These are phyloP conservation scores for Panopea generosa DNA, from an alignment of 2,888 invertebrate genomes.

Conservation along the genomic window DNA sequence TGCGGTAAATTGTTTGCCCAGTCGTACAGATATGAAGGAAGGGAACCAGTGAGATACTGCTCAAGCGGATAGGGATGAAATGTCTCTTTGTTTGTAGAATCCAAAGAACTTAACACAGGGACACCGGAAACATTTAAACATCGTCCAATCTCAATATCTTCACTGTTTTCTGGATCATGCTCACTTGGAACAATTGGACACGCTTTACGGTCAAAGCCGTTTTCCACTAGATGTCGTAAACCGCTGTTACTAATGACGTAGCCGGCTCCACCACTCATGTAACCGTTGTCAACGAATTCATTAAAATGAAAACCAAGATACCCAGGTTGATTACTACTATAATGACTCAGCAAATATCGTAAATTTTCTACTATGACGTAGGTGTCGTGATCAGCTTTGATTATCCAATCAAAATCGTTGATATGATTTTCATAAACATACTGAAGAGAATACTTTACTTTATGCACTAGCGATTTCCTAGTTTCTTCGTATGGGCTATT, in stretches of 20 bases:
- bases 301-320: constrained; percentile 88
- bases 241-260: constrained; percentile 96
- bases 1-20: constrained; percentile 52
- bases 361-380: constrained; percentile 98
- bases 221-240: constrained; percentile 90
- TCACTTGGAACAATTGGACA: constrained; percentile 86
- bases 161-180: constrained; percentile 88
- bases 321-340: constrained; percentile 91
- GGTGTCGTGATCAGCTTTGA: constrained; percentile 99
- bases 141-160: constrained; percentile 96
- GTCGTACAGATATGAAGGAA: constrained; percentile 59
- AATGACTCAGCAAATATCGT: constrained; percentile 92
- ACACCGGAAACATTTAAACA: constrained; percentile 90
- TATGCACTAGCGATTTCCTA: constrained; percentile 92
- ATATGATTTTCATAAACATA: constrained; percentile 93
- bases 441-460: constrained; percentile 96
- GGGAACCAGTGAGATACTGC: constrained; percentile 56
- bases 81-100: constrained; percentile 92
- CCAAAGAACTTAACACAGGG: constrained; percentile 94
- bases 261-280: constrained; percentile 85
- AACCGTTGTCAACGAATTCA: constrained; percentile 80
- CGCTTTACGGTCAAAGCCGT: constrained; percentile 87
- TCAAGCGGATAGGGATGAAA: constrained; percentile 95
- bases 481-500: constrained; percentile 17
- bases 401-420: constrained; percentile 96